Evolutionary conservation across 23 tunicate genomes (phyloP).

Genomic region (Styela plicata): DNA sequence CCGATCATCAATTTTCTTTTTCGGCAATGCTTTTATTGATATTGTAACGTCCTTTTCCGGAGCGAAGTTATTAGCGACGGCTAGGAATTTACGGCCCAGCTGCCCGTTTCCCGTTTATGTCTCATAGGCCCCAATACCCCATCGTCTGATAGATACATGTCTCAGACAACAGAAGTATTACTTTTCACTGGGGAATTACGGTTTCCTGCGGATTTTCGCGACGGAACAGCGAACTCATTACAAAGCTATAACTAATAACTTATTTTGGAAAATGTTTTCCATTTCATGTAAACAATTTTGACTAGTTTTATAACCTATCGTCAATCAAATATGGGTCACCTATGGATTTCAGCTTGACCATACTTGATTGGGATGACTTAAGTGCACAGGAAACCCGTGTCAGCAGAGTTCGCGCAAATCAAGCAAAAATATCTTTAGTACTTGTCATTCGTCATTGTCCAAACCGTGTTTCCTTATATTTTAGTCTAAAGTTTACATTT

Average conservation of each 20-base stretch:
- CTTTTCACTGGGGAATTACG: conserved; percentile 3
- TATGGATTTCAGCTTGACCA: too few relatives aligned
- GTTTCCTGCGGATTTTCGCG: conserved; percentile 28
- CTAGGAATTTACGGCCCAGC: background rate
- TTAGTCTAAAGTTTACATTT: background rate
- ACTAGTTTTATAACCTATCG: too few relatives aligned
- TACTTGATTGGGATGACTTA: too few relatives aligned
- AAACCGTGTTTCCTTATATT: background rate
- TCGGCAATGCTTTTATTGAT: too few relatives aligned
- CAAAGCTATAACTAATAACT: too few relatives aligned
- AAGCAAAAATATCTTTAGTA: background rate
- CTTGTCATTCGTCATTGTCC: background rate
- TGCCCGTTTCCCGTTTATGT: background rate
- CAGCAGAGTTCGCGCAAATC: background rate
- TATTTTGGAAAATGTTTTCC: too few relatives aligned
- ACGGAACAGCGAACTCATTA: conserved; percentile 17
- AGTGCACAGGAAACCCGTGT: background rate
- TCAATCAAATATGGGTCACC: too few relatives aligned
- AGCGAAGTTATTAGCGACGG: background rate
- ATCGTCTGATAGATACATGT: background rate
- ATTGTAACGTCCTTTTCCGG: background rate
- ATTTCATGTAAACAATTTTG: too few relatives aligned
- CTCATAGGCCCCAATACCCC: background rate
- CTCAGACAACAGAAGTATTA: conserved; percentile 7
- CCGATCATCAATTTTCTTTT: too few relatives aligned